phyloP scores from a whole-genome alignment of 2,797 vertebrate species.

The Denticeps clupeoides region DNA sequence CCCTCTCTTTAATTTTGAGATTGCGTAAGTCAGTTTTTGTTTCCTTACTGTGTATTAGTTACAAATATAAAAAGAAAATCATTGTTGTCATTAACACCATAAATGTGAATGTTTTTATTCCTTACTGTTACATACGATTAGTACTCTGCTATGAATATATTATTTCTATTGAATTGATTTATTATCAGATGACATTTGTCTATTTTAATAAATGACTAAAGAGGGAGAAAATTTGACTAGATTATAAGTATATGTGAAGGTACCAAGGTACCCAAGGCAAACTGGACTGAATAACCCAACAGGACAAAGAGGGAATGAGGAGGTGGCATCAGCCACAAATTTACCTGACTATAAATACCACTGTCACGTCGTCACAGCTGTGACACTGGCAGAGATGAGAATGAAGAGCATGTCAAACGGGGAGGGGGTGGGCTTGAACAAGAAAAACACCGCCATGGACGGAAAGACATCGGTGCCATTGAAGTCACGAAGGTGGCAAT shows the following conservation, averaged over 20 bases:
- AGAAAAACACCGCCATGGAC: no score
- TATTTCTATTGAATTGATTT: no score
- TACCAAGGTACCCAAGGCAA: not conserved
- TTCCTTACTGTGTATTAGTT: not conserved
- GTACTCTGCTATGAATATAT: no score
- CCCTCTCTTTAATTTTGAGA: constrained; percentile 43
- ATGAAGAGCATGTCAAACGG: constrained; percentile 31
- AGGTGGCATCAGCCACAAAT: constrained; percentile 21
- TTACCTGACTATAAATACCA: constrained; percentile 44
- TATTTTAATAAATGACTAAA: no score
- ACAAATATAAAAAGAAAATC: not conserved
- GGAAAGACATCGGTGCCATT: no score
- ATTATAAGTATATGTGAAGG: not conserved
- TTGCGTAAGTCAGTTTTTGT: not conserved
- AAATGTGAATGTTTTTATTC: not conserved
- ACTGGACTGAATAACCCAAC: not conserved
- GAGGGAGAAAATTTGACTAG: no score
- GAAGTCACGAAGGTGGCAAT: not conserved
- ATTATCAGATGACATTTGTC: no score
- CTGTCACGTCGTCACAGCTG: constrained; percentile 19
- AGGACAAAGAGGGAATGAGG: not conserved
- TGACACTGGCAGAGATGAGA: constrained; percentile 22
- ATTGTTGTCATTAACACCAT: not conserved
- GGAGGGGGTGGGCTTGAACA: not conserved
- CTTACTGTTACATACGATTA: not conserved